These are phyloP conservation scores for Cephalotes varians DNA, from an alignment of 2,888 invertebrate genomes.

Conservation along the genomic window DNA sequence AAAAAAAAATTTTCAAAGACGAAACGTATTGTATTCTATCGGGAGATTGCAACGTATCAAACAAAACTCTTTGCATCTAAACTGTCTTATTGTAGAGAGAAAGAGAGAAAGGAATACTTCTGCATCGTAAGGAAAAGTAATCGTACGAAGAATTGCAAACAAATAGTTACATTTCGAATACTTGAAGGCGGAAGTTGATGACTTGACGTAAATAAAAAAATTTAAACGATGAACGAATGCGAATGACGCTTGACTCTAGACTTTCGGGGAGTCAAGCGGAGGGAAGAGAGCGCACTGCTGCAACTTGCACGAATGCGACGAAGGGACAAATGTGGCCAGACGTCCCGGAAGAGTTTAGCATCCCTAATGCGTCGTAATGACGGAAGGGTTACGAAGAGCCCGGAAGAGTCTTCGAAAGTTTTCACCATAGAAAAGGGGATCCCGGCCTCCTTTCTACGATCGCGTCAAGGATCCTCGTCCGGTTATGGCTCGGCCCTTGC, in stretches of 20 bases:
- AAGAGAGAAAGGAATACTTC: neutral
- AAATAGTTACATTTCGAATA: constrained; percentile 5
- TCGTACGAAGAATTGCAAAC: neutral
- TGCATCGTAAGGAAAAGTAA: neutral
- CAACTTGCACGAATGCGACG: constrained; percentile 23
- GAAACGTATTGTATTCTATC: neutral
- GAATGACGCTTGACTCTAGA: neutral
- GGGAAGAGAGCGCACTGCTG: neutral
- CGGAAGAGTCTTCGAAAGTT: constrained; percentile 21
- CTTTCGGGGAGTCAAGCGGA: neutral
- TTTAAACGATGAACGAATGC: constrained; percentile 16
- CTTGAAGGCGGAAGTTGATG: neutral
- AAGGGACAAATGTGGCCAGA: constrained; percentile 3
- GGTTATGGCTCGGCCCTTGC: constrained; percentile 29
- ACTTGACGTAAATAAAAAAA: constrained; percentile 14
- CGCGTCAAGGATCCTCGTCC: constrained; percentile 42
- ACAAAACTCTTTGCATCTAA: neutral
- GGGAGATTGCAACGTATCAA: constrained; percentile 10
- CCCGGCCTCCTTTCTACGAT: constrained; percentile 7
- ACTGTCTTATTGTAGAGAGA: neutral
- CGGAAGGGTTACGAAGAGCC: constrained; percentile 33
- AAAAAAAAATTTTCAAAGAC: constrained; percentile 12
- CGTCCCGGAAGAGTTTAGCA: constrained; percentile 12
- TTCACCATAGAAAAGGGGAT: constrained; percentile 26
- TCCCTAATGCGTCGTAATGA: constrained; percentile 34